These are phyloP conservation scores for Belgica antarctica DNA, from an alignment of 2,888 invertebrate genomes.

Conservation along the genomic window DNA sequence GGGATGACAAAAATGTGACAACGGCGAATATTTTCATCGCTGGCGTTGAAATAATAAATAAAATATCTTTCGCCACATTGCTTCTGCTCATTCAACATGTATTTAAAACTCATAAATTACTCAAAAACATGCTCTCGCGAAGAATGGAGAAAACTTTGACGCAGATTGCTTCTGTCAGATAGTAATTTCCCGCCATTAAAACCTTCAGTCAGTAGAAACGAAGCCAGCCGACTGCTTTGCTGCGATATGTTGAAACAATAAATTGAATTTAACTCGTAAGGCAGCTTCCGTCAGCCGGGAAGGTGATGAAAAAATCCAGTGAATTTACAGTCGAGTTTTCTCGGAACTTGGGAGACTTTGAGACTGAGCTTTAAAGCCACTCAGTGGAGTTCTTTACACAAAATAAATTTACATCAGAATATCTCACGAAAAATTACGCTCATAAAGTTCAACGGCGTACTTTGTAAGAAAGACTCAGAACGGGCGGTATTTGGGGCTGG, in stretches of 20 bases:
- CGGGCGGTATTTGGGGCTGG: too few species aligned
- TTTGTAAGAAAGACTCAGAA: neutral
- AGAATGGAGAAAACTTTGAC: constrained; percentile 22
- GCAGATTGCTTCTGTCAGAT: constrained; percentile 28
- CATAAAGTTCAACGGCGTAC: neutral
- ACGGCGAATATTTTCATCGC: constrained; percentile 32
- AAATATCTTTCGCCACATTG: constrained; percentile 24
- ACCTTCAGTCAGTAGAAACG: neutral
- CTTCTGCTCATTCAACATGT: constrained; percentile 20
- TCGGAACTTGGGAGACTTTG: too few species aligned
- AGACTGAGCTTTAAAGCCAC: too few species aligned
- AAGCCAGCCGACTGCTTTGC: neutral
- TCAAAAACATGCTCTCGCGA: constrained; percentile 25
- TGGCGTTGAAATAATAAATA: neutral
- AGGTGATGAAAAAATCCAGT: too few species aligned
- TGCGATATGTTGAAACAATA: neutral
- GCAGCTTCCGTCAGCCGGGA: too few species aligned
- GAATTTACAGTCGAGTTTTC: too few species aligned
- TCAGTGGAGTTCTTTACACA: neutral
- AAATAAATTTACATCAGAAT: constrained; percentile 16
- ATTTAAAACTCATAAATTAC: constrained; percentile 32
- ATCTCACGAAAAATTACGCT: neutral
- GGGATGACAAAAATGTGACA: constrained; percentile 32
- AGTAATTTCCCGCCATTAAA: constrained; percentile 3
- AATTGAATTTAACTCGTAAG: constrained; percentile 8